Base-by-base conservation (phyloP, 2,797 vertebrate species). In the Telmatherina bonti region DNA sequence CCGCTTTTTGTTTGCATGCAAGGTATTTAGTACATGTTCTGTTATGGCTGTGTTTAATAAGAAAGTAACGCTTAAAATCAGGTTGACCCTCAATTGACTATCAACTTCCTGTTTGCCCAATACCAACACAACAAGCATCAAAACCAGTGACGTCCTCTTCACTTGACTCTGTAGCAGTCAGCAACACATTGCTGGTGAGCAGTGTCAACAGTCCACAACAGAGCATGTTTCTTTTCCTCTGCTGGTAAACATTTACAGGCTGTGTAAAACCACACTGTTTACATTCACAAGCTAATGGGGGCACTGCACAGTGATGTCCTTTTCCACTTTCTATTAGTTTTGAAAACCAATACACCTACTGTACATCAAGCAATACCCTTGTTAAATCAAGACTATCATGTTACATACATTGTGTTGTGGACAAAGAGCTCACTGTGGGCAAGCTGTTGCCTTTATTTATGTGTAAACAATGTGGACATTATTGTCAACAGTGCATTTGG, bases 121-220 rank as follows among this genome's bases (percentile, higher is more conserved):
- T 51, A 75, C 67, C 55, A 81, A 51, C 66, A 68, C 54, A 74
- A 43, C 10, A 62, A 66, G 53, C 75, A 71, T 79, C 47, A 35
- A 16, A 71, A 53, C 71, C 41, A 74, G 57, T 33, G 65, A 66
- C 66, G 70, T 78, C 74, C 67, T 63, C 70, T 45, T 1, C 18
- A 31, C 52, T 81, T 72, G 67, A 66, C 2, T 43, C 58, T 65
- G 69, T 49, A 67, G 73, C 73, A 47, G 54, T 84, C 63, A 67
- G 75, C 56, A 80, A 62, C 71, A 63, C 74, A 73, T 68, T 31
- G 70, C 79, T 64, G 69, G 47, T 29, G 75, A 84, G 52, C 56
- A 43, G 58, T 45, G 64, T 75, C 36, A 71, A 64, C 75, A 68
- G 35, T 75, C 38, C 62, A 49, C 53, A 43, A 56, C 35, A 36